Evolutionary conservation across 2,113 vertebrate species (phyloP).

Genomic region (Urocolius indicus): DNA sequence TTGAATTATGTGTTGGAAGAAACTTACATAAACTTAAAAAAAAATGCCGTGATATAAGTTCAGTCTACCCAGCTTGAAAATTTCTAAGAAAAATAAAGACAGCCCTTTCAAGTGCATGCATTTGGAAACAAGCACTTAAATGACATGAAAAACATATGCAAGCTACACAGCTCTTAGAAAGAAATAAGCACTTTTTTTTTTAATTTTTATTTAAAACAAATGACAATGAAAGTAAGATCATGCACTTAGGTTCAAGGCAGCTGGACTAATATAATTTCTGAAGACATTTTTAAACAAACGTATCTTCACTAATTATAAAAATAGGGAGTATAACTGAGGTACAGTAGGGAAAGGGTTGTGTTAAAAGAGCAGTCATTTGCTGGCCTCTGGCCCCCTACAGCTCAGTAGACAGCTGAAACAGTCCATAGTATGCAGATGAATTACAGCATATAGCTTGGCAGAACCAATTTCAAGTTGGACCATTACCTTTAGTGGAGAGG

Average conservation of each 20-base stretch:
- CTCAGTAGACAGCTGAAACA: neutral
- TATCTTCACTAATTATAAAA: neutral
- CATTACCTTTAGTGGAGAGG: neutral
- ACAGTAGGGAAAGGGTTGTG: neutral
- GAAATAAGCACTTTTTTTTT: rapidly evolving
- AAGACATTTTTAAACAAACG: neutral
- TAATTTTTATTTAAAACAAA: neutral
- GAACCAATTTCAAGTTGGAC: neutral
- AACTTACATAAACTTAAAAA: neutral
- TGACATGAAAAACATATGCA: neutral
- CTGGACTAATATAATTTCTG: neutral
- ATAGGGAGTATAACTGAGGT: neutral
- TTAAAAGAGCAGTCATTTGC: neutral
- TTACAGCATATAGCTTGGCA: neutral
- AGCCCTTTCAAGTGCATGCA: neutral
- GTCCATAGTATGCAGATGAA: neutral
- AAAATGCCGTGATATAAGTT: neutral
- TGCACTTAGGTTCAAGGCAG: neutral
- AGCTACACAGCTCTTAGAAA: neutral
- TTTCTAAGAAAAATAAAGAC: neutral
- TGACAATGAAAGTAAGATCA: neutral
- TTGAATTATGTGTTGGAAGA: neutral
- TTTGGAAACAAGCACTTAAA: neutral
- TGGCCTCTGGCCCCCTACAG: neutral
- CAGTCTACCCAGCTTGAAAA: neutral